Percentiles rank a stretch among this genome's conserved stretches.
These are phyloP conservation scores for Lissonota sp. DNA, from an alignment of 2,888 invertebrate genomes.

Conservation along the genomic window DNA sequence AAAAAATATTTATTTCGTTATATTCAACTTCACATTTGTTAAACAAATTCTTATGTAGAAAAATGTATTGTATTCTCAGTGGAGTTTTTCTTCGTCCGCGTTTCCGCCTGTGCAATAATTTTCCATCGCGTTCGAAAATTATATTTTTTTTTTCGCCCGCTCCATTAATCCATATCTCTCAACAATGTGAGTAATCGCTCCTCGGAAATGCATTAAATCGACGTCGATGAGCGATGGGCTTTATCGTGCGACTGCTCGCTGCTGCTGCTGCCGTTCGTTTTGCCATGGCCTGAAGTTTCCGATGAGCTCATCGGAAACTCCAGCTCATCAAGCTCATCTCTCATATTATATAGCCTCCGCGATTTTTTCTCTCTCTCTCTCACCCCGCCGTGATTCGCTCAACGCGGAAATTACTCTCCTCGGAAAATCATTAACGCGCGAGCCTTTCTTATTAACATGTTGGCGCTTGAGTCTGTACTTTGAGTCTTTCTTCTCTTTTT, in stretches of 20 bases:
- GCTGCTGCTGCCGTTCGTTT: neutral
- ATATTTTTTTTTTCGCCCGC: slow-evolving; percentile 17
- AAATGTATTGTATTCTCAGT: too few species aligned
- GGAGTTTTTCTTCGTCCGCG: too few species aligned
- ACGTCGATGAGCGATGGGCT: slow-evolving; percentile 48
- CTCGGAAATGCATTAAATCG: slow-evolving; percentile 49
- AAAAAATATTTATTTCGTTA: too few species aligned
- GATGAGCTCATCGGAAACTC: too few species aligned
- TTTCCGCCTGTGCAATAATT: slow-evolving; percentile 13
- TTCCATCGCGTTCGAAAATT: slow-evolving; percentile 3
- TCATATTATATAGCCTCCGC: neutral
- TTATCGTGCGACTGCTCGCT: slow-evolving; percentile 17
- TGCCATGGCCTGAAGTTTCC: neutral
- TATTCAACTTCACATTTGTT: too few species aligned
- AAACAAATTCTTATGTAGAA: too few species aligned
- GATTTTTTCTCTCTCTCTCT: neutral
- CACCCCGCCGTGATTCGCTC: slow-evolving; percentile 28
- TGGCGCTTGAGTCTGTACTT: slow-evolving; percentile 14
- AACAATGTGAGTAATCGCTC: slow-evolving; percentile 51
- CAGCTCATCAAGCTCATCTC: too few species aligned
- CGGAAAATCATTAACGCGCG: slow-evolving; percentile 53
- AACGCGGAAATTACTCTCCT: slow-evolving; percentile 26
- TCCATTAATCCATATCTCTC: slow-evolving; percentile 7
- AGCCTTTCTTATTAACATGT: slow-evolving; percentile 60
- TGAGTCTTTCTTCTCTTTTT: neutral